Base-by-base conservation (phyloP, 2,113 vertebrate genomes). In the Myiozetetes cayanensis region DNA sequence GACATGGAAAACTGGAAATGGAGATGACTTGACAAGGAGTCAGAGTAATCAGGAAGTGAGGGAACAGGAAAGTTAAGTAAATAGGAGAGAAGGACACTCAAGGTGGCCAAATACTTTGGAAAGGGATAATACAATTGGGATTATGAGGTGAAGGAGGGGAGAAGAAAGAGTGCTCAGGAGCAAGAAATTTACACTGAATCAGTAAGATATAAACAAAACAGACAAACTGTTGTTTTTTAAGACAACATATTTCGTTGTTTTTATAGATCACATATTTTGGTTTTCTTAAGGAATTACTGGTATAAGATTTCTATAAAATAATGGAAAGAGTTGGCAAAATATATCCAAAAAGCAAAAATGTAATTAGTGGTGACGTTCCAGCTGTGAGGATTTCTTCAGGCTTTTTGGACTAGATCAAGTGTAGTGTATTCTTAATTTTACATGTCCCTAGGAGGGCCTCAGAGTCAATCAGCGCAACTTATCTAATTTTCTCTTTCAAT, bases 401-500 rank as follows among this genome's bases (percentile, higher is more conserved):
- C 94, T 94, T 97, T 97, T 96, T 97, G 91, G 96, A 98, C 95
- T 97, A 97, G 94, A 98, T 96, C 96, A 96, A 97, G 95, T 95
- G 96, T 95, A 97, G 94, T 96, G 97, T 97, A 96, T 96, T 97
- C 96, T 90, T 97, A 90, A 96, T 96, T 98, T 97, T 96, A 94
- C 92, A 93, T 95, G 82, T 94, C 84, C 97, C 91, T 96, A 96
- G 95, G 96, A 97, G 96, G 96, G 96, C 90, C 91, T 97, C 95
- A 96, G 95, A 97, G 92, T 97, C 96, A 98, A 97, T 97, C 95
- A 96, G 92, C 8, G 30, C 92, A 97, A 97, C 71, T 97, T 96
- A 98, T 97, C 97, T 97, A 97, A 98, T 97, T 98, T 98, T 97
- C 93, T 97, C 94, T 97, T 97, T 97, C 96, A 98, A 91, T 88